Percentiles rank a stretch among this genome's conserved stretches.
Conservation (phyloP, 2,797 vertebrate genomes). For the Scolopax rusticola region DNA sequence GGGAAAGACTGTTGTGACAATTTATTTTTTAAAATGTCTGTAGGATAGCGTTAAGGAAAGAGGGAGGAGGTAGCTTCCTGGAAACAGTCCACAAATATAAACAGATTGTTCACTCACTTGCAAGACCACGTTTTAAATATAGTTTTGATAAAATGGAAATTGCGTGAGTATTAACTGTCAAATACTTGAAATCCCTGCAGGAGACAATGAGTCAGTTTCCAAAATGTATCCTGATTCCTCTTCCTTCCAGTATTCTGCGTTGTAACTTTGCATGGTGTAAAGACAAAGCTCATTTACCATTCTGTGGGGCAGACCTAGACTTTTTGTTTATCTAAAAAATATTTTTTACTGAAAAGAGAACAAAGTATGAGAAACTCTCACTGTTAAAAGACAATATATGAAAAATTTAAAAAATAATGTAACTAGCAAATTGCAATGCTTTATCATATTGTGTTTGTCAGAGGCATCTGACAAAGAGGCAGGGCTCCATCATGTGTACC, state of each 20-base stretch:
- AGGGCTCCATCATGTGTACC: neutral
- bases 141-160: neutral
- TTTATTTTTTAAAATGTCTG: neutral
- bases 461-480: neutral
- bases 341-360: neutral
- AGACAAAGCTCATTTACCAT: neutral
- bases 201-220: neutral
- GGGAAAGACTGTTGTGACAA: neutral
- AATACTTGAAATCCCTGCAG: neutral
- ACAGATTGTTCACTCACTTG: neutral
- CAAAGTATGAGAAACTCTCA: neutral
- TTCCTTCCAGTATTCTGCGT: neutral
- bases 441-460: neutral
- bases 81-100: neutral
- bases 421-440: neutral
- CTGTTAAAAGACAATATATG: neutral
- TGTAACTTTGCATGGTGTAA: neutral
- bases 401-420: neutral
- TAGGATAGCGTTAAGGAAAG: neutral
- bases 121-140: neutral
- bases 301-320: neutral
- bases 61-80: neutral
- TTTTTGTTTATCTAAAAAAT: neutral
- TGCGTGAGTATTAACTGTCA: neutral
- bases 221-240: neutral